Percentiles rank a stretch among this genome's conserved stretches.
phyloP scores from a whole-genome alignment of 1,140 invertebrate genomes.

The Scaptomyza pallida region DNA sequence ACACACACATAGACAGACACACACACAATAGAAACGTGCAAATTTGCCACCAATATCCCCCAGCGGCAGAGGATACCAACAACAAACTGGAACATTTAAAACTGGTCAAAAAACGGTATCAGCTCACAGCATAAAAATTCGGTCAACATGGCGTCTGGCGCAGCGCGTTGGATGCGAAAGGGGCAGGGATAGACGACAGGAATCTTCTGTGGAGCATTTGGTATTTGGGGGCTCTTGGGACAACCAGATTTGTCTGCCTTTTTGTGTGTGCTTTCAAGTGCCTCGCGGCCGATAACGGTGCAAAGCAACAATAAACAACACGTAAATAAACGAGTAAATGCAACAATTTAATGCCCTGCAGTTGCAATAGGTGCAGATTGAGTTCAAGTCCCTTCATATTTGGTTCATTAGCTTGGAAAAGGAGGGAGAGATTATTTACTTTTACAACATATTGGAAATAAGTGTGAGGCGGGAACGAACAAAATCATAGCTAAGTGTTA shows the following conservation, averaged over 20 bases:
- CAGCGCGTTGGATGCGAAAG: conserved; percentile 4
- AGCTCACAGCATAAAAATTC: conserved; percentile 57
- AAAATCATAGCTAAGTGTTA: too few species aligned
- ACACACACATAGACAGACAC: conserved; percentile 54
- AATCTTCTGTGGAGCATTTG: not conserved
- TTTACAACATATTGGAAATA: too few species aligned
- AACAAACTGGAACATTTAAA: conserved; percentile 47
- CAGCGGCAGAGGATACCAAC: conserved; percentile 1
- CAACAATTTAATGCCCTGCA: conserved; percentile 26
- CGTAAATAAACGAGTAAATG: conserved; percentile 9
- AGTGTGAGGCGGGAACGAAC: too few species aligned
- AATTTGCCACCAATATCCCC: conserved; percentile 47
- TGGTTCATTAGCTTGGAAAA: not conserved
- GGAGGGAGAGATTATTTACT: too few species aligned
- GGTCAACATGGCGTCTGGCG: conserved; percentile 60
- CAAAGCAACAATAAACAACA: conserved; percentile 22
- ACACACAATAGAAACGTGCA: conserved; percentile 77
- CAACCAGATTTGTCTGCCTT: conserved; percentile 31
- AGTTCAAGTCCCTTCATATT: not conserved
- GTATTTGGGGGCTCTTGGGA: conserved; percentile 10
- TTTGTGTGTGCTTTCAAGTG: conserved; percentile 1
- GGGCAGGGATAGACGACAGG: not conserved
- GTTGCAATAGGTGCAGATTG: not conserved
- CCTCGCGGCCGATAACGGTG: conserved; percentile 18
- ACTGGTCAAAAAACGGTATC: conserved; percentile 63